These are phyloP conservation scores for Galeopterus variegatus DNA, from an alignment of 2,113 vertebrate genomes.

Conservation along the genomic window DNA sequence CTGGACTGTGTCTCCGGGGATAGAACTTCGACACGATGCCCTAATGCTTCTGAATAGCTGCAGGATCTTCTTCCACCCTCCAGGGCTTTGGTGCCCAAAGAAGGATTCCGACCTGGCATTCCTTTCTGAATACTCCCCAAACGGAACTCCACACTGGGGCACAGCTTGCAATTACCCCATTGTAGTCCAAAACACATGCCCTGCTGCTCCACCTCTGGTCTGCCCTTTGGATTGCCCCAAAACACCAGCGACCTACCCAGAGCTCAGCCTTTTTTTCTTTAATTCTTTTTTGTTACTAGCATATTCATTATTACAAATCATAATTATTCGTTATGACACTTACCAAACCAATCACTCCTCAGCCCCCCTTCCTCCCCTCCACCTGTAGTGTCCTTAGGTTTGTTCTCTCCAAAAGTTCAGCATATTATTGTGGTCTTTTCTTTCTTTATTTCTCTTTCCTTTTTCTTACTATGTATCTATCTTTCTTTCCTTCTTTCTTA, in stretches of 20 bases:
- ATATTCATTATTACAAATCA: too few species aligned
- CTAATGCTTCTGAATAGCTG: background rate
- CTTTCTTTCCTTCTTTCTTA: too few species aligned
- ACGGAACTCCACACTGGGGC: background rate
- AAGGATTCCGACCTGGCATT: too few species aligned
- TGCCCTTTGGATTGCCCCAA: background rate
- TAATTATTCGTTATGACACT: too few species aligned
- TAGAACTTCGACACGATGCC: background rate
- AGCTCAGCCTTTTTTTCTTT: background rate
- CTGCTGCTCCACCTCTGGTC: background rate
- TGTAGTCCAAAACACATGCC: fast-evolving
- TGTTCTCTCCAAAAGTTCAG: too few species aligned
- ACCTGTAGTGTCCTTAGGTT: too few species aligned
- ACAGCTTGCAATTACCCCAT: background rate
- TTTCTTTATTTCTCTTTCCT: too few species aligned
- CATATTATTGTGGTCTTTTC: too few species aligned
- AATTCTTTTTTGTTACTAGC: too few species aligned
- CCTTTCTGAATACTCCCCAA: background rate
- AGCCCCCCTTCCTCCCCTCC: too few species aligned
- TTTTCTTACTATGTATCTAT: too few species aligned
- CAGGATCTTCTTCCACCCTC: background rate
- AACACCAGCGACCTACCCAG: background rate
- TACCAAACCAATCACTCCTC: too few species aligned
- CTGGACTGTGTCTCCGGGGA: background rate
- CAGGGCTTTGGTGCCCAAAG: background rate